These are phyloP conservation scores for Chaetura pelagica DNA, from an alignment of 2,113 vertebrate species.

Conservation along the genomic window DNA sequence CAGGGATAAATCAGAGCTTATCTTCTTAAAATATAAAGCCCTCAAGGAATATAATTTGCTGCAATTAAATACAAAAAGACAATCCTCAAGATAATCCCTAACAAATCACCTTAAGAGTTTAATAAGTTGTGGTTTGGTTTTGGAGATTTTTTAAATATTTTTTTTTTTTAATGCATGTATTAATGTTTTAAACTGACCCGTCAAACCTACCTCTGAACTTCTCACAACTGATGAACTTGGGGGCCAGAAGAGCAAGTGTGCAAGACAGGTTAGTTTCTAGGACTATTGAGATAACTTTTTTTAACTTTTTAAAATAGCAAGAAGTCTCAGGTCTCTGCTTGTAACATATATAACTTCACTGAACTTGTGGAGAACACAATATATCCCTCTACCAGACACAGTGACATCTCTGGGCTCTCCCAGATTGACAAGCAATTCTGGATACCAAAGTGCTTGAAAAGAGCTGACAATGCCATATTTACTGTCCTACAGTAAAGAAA, in stretches of 20 bases:
- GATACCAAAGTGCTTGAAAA: background rate
- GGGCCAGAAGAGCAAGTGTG: background rate
- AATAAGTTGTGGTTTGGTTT: background rate
- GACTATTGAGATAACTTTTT: background rate
- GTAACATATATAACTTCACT: background rate
- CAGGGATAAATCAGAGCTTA: background rate
- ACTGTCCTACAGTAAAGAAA: background rate
- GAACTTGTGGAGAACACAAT: accelerated
- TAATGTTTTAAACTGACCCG: background rate
- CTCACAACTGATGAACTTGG: background rate
- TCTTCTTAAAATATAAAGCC: slow-evolving; percentile 18
- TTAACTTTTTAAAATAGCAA: background rate
- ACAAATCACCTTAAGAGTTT: slow-evolving; percentile 58
- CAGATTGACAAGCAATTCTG: background rate
- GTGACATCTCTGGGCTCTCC: accelerated
- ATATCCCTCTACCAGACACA: background rate
- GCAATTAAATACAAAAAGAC: slow-evolving; percentile 48
- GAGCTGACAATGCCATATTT: background rate
- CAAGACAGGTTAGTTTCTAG: no score
- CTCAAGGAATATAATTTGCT: slow-evolving; percentile 23
- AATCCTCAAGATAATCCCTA: slow-evolving; percentile 49
- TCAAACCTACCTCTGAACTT: background rate
- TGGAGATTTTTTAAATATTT: background rate
- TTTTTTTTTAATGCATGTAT: background rate
- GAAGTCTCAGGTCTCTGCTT: background rate